These are phyloP conservation scores for Apodemia mormo DNA, from an alignment of 2,888 invertebrate genomes.

Conservation along the genomic window DNA sequence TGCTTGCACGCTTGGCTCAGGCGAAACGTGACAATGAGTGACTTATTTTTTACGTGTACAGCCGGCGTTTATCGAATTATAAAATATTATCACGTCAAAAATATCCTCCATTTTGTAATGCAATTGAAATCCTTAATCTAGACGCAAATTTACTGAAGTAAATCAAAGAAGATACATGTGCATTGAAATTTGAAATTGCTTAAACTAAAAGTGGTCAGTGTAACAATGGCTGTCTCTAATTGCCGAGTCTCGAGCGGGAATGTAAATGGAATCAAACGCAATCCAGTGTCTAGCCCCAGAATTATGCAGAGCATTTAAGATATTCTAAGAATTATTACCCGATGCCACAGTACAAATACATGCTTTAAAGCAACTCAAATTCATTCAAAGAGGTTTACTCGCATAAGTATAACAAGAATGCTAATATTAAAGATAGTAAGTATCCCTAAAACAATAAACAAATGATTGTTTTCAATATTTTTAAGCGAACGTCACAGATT, in stretches of 20 bases:
- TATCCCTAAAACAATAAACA: too few relatives aligned
- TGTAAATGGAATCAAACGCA: constrained; percentile 36
- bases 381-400: neutral
- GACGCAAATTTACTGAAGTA: neutral
- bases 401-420: too few relatives aligned
- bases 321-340: constrained; percentile 1
- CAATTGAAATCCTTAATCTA: neutral
- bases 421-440: too few relatives aligned
- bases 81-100: too few relatives aligned
- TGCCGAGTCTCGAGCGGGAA: constrained; percentile 34
- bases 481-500: too few relatives aligned
- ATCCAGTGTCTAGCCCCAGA: constrained; percentile 20
- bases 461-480: too few relatives aligned
- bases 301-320: neutral
- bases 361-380: neutral
- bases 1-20: too few relatives aligned
- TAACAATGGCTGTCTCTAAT: constrained; percentile 38
- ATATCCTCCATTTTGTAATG: neutral
- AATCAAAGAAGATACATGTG: constrained; percentile 6
- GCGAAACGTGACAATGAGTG: too few relatives aligned
- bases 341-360: neutral
- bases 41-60: too few relatives aligned
- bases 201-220: constrained; percentile 23
- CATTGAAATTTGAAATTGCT: constrained; percentile 25
- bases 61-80: too few relatives aligned